These are phyloP conservation scores for Tupiocoris notatus DNA, from an alignment of 2,888 invertebrate species.

Conservation along the genomic window DNA sequence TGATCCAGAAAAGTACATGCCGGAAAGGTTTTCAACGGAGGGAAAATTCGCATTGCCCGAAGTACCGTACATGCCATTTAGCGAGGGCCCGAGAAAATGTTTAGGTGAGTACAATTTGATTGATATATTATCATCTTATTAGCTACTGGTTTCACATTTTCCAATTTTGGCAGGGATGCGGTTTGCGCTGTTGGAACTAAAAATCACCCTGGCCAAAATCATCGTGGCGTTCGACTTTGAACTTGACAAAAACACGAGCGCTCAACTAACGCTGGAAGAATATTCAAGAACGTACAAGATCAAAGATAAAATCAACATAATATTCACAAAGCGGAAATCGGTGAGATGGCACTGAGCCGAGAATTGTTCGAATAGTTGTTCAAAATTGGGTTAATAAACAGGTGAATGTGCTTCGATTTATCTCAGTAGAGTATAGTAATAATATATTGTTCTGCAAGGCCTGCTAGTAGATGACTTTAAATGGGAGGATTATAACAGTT, in stretches of 20 bases:
- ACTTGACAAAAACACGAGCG: not conserved
- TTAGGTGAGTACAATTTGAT: slow-evolving; percentile 40
- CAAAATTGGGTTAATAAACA: too few species aligned
- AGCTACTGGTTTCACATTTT: not conserved
- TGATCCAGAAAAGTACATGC: slow-evolving; percentile 44
- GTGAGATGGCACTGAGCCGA: too few species aligned
- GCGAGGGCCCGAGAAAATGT: slow-evolving; percentile 47
- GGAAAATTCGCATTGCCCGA: slow-evolving; percentile 28
- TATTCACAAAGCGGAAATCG: slow-evolving; percentile 30
- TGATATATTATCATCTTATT: not conserved
- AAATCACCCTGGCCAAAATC: slow-evolving; percentile 33
- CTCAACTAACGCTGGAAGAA: slow-evolving; percentile 19
- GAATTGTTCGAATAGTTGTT: too few species aligned
- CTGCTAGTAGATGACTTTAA: too few species aligned
- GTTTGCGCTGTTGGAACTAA: slow-evolving; percentile 43
- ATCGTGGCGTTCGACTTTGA: slow-evolving; percentile 22
- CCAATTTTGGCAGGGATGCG: slow-evolving; percentile 34
- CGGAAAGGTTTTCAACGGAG: slow-evolving; percentile 43
- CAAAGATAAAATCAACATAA: slow-evolving; percentile 32
- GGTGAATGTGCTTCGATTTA: too few species aligned
- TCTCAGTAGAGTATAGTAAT: too few species aligned
- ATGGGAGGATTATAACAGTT: too few species aligned
- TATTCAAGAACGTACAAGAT: slow-evolving; percentile 43
- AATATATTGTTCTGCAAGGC: too few species aligned
- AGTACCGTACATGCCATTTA: slow-evolving; percentile 47